Evolutionary conservation across 2,797 vertebrate species (phyloP).

Genomic region (Karalla daura): DNA sequence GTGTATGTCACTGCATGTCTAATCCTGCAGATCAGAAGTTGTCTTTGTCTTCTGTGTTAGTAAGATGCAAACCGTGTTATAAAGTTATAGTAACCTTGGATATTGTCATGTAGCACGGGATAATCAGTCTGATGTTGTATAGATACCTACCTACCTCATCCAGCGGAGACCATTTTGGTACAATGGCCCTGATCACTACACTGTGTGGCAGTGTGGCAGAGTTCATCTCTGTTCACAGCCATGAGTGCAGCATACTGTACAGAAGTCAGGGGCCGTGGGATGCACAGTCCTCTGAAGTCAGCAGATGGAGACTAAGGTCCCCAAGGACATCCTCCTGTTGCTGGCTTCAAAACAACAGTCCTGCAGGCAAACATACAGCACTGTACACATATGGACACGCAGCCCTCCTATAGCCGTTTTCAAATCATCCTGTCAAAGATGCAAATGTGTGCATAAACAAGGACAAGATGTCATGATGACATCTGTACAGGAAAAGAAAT

Average conservation of each 20-base stretch:
- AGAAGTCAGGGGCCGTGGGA: conserved; percentile 13
- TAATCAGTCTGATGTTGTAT: neutral
- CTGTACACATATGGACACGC: conserved; percentile 36
- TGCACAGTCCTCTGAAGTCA: conserved; percentile 22
- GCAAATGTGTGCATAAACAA: conserved; percentile 35
- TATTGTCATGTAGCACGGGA: neutral
- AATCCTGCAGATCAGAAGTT: conserved; percentile 13
- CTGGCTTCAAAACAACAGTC: conserved; percentile 6
- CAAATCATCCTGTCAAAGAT: conserved; percentile 29
- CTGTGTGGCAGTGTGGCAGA: neutral
- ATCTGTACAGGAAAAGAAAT: no score
- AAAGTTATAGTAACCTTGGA: neutral
- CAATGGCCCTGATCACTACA: neutral
- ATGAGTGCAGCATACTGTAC: neutral
- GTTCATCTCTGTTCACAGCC: neutral
- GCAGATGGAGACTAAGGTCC: conserved; percentile 52
- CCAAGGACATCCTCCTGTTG: conserved; percentile 26
- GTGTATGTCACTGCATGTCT: conserved; percentile 31
- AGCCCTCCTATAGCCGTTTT: conserved; percentile 23
- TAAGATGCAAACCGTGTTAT: neutral
- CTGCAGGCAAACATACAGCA: conserved; percentile 11
- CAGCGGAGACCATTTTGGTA: neutral
- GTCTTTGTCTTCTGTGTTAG: conserved; percentile 7
- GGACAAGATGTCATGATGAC: neutral
- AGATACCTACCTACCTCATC: neutral